These are phyloP conservation scores for Lampris megalopsis DNA, from an alignment of 2,113 vertebrate genomes.

Conservation along the genomic window DNA sequence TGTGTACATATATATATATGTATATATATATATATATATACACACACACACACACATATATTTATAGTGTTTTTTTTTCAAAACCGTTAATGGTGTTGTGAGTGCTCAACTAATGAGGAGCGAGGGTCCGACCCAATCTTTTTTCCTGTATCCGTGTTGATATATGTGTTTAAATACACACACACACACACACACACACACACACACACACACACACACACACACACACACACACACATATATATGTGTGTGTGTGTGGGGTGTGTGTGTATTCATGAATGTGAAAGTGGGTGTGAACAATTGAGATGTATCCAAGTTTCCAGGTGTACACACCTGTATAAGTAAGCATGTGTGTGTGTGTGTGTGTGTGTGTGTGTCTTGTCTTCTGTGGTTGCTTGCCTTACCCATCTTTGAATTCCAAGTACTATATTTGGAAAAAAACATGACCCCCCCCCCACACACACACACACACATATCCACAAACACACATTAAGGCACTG, in stretches of 20 bases:
- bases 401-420: not conserved
- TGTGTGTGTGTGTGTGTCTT: not conserved
- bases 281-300: not conserved
- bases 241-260: constrained; percentile 17
- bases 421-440: not conserved
- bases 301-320: not conserved
- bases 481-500: constrained; percentile 5
- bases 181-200: constrained; percentile 1
- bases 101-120: no score
- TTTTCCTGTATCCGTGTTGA: not conserved
- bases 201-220: not conserved
- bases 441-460: not conserved
- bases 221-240: constrained; percentile 19
- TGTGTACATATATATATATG: not conserved
- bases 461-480: constrained; percentile 2
- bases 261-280: not conserved
- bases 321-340: not conserved
- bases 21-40: not conserved
- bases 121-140: no score
- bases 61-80: no score
- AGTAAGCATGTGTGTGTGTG: not conserved
- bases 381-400: not conserved
- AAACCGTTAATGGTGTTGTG: no score
- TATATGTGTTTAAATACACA: not conserved
- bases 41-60: no score